phyloP scores from a whole-genome alignment of 2,888 invertebrate species.

The Chydorus sphaericus region DNA sequence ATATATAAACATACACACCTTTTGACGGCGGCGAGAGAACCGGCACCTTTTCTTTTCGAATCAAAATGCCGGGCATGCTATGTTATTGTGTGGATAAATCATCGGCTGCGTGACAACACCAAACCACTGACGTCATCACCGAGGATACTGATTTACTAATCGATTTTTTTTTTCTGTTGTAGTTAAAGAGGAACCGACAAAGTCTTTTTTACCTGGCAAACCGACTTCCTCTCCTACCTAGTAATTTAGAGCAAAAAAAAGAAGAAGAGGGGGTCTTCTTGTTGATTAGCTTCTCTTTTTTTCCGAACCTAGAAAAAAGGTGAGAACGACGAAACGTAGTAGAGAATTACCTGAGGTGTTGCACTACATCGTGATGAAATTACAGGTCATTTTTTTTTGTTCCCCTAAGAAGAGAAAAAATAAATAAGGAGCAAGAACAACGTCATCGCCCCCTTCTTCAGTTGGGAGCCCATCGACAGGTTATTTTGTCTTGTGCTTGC shows the following conservation, averaged over 20 bases:
- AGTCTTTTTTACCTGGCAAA: neutral
- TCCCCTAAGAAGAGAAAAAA: neutral
- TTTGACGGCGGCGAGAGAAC: neutral
- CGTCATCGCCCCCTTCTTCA: slow-evolving; percentile 5
- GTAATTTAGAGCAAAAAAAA: no score
- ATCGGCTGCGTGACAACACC: slow-evolving; percentile 6
- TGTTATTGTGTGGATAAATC: slow-evolving; percentile 2
- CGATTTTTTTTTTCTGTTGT: neutral
- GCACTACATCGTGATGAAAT: neutral
- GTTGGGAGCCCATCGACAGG: slow-evolving; percentile 1
- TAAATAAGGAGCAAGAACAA: neutral
- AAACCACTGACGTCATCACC: slow-evolving; percentile 6
- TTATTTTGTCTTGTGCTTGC: neutral
- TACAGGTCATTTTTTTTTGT: no score
- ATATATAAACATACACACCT: slow-evolving; percentile 4
- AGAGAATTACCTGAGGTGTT: neutral
- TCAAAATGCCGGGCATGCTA: no score
- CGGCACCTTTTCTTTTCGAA: no score
- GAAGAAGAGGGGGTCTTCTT: neutral
- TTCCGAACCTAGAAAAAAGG: neutral
- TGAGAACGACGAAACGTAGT: neutral
- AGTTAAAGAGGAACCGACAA: no score
- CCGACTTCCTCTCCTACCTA: neutral
- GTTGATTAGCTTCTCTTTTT: neutral
- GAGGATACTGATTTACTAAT: slow-evolving; percentile 5